Conservation (phyloP, 2,888 invertebrate genomes). For the Idaea aversata region DNA sequence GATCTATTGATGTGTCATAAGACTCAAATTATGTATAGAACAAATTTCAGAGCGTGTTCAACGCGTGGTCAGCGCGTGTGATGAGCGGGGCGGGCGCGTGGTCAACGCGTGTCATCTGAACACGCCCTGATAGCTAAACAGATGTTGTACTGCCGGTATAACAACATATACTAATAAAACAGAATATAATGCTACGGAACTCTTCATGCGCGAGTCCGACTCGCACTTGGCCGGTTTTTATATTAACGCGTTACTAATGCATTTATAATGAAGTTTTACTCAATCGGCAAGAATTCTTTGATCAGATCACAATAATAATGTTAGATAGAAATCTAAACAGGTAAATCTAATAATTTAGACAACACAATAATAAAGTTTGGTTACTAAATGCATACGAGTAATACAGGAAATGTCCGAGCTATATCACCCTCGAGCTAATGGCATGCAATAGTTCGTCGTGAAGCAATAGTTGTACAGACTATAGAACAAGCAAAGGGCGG, state of each 20-base stretch:
- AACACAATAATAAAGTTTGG: slow-evolving; percentile 60
- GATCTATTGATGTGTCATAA: too few relatives aligned
- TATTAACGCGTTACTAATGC: not conserved
- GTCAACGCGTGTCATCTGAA: too few relatives aligned
- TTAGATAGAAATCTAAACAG: slow-evolving; percentile 60
- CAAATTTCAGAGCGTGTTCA: too few relatives aligned
- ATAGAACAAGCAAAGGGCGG: slow-evolving; percentile 74
- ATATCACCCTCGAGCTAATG: slow-evolving; percentile 68
- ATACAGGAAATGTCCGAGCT: slow-evolving; percentile 74
- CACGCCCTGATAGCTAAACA: too few relatives aligned
- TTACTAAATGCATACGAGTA: slow-evolving; percentile 61
- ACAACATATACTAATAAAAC: too few relatives aligned
- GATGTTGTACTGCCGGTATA: too few relatives aligned
- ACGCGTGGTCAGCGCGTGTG: too few relatives aligned
- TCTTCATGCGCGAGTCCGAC: too few relatives aligned
- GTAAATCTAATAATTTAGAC: slow-evolving; percentile 67
- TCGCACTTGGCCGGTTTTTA: too few relatives aligned
- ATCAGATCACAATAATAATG: slow-evolving; percentile 40
- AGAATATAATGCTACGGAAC: too few relatives aligned
- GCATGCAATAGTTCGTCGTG: slow-evolving; percentile 52
- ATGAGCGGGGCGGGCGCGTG: too few relatives aligned
- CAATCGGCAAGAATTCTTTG: slow-evolving; percentile 19
- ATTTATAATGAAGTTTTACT: not conserved
- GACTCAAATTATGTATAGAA: too few relatives aligned
- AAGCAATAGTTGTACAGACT: slow-evolving; percentile 66